Evolutionary conservation across 2,888 invertebrate species (phyloP).

Genomic region (Leucophenga montana): DNA sequence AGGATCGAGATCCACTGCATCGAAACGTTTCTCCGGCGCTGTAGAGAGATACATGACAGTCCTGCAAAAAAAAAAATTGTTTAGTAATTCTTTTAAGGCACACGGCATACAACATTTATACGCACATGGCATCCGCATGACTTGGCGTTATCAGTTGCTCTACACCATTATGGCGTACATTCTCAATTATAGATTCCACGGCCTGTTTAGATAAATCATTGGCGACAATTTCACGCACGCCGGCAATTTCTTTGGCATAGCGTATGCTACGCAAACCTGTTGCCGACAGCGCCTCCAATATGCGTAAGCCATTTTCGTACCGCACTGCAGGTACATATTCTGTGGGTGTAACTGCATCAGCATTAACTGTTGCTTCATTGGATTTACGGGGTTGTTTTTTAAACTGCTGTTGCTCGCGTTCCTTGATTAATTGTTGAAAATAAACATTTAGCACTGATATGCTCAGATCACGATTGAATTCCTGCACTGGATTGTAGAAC

Average conservation of each 20-base stretch:
- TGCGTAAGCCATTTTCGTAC: slow-evolving; percentile 71
- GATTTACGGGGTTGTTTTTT: slow-evolving; percentile 46
- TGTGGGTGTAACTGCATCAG: not conserved
- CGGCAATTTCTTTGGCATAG: slow-evolving; percentile 94
- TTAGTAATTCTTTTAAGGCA: not conserved
- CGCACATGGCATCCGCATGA: slow-evolving; percentile 91
- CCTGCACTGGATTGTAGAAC: slow-evolving; percentile 98
- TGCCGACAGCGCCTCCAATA: slow-evolving; percentile 96
- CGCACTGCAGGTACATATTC: slow-evolving; percentile 56
- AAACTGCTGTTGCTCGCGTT: slow-evolving; percentile 60
- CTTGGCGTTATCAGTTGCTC: slow-evolving; percentile 82
- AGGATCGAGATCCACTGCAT: slow-evolving; percentile 96
- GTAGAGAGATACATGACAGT: slow-evolving; percentile 89
- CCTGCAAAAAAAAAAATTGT: slow-evolving; percentile 73
- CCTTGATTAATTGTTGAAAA: slow-evolving; percentile 74
- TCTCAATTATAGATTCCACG: slow-evolving; percentile 88
- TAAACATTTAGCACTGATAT: slow-evolving; percentile 83
- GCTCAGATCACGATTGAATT: slow-evolving; percentile 97
- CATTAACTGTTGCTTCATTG: not conserved
- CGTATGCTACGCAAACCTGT: slow-evolving; percentile 96
- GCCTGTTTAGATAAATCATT: slow-evolving; percentile 92
- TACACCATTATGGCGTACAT: slow-evolving; percentile 77
- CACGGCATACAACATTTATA: slow-evolving; percentile 32
- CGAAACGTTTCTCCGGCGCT: slow-evolving; percentile 79
- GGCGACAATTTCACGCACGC: slow-evolving; percentile 86